Conservation (phyloP, 2,888 invertebrate species). For the Hyppa rectilinea region DNA sequence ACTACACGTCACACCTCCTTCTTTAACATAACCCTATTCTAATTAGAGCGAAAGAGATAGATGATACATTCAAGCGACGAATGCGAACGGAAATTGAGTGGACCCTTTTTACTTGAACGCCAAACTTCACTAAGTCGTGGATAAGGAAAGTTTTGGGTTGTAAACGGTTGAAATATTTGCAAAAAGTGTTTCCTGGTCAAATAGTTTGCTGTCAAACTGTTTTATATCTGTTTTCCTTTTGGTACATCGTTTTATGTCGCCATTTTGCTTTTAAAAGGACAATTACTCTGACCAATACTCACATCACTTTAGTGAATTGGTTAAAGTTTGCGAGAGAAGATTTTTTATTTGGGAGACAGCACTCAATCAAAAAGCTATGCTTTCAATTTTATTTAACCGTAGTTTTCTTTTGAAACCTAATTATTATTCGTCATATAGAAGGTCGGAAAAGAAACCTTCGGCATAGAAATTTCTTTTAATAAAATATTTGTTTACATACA, state of each 20-base stretch:
- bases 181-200: constrained; percentile 37
- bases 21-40: constrained; percentile 42
- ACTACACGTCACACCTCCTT: constrained; percentile 61
- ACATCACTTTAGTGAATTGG: constrained; percentile 32
- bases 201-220: constrained; percentile 33
- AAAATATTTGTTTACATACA: too few species aligned
- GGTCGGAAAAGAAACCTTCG: too few species aligned
- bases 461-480: too few species aligned
- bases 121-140: constrained; percentile 57
- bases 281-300: constrained; percentile 31
- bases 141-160: constrained; percentile 63
- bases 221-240: constrained; percentile 22
- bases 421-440: too few species aligned
- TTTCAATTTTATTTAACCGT: too few species aligned
- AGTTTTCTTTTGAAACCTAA: too few species aligned
- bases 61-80: constrained; percentile 61
- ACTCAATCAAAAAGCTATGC: too few species aligned
- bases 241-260: constrained; percentile 16
- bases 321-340: constrained; percentile 20
- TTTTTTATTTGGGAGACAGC: constrained; percentile 7
- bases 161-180: constrained; percentile 52
- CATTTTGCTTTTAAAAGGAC: constrained; percentile 33
- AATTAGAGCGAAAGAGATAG: constrained; percentile 65
- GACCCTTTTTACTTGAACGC: constrained; percentile 79
- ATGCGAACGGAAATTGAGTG: constrained; percentile 78